Evolutionary conservation across 1,140 invertebrate species (phyloP), one percentile per base, ranked within the genome.

Genomic region (Neodiprion virginianus): DNA sequence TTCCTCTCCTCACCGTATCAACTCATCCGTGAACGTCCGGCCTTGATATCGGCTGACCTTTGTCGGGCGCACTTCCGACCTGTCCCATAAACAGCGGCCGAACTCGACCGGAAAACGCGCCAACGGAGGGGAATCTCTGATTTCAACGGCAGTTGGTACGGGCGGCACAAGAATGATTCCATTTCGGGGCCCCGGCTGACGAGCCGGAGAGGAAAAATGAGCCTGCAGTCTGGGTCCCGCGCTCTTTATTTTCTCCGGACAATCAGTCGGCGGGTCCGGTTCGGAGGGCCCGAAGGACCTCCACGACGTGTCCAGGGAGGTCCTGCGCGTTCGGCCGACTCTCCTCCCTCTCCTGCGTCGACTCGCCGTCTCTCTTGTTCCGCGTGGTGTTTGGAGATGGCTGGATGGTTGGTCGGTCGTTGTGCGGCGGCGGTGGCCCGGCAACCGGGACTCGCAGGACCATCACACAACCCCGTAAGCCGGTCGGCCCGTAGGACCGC

Each of bases 401-500:
- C 11, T 61, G 53, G 53, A 14, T 61, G 53, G 53, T 4, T n/a
- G 53, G 53, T 61, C 8, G 53, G 28, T 40, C 53, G 53, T 61
- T 61, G 53, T 40, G 1, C 1, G 3, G 53, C 11, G 53, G 28
- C 71, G 28, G n/a, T n/a, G 48, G 14, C 53, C 17, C 72, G n/a
- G 68, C 53, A 72, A 9, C 48, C 50, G 47, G 71, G 75, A 72
- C 65, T 23, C 61, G 66, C 74, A 66, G 78, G 73, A 74, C 67
- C 72, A 49, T 72, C 78, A 69, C 72, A 74, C 79, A 79, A 79
- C 75, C 80, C 78, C 78, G 79, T 81, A 77, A 78, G 78, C 71
- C 53, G 21, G 21, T 12, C 69, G 53, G 73, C 80, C 75, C 79
- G 83, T 81, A 83, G 81, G 78, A 85, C 84, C 84, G 78, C 84